Evolutionary conservation across 2,113 vertebrate genomes (phyloP), one percentile per base, ranked within the genome.

Genomic region (Ptychochromis oligacanthus): DNA sequence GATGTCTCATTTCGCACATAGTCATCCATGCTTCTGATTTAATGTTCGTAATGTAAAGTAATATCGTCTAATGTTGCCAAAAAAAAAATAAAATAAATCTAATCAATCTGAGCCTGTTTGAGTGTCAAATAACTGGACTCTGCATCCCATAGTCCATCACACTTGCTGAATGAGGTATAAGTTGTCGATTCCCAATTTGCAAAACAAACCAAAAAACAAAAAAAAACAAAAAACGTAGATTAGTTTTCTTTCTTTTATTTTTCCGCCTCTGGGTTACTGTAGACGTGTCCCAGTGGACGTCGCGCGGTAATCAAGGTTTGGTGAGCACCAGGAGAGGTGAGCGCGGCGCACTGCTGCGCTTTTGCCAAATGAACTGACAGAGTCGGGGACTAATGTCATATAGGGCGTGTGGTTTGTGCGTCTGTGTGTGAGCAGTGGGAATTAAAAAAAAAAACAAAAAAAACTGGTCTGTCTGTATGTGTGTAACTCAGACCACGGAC

Each of bases 1-100:
- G 74, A 84, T 2, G 92, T 94, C 58, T 93, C 91, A 60, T 95
- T 94, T 55, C 28, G 64, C 76, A 6, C 78, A 7, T 58, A 81
- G 7, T 80, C 52, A 46, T 92, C 93, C 93, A 94, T 94, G 24
- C 26, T 79, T 77, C 76, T 58, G 12, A 79, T 34, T 59, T 54
- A 49, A 38, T 22, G 17, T 34, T 60, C 18, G n/a, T 22, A 81
- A 49, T 5, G 13, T 70, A 24, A 78, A n/a, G 18, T 54, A 58
- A 24, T 43, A 17, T 6, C 2, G 18, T 55, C 24, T 31, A 40
- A 58, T 52, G 2, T 54, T 34, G n/a, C 11, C 9, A 1, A 52
- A 49, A n/a, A n/a, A n/a, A 49, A 49, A 12, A 49, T 18, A 5
- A 49, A 52, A 31, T 17, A 7, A 72, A 54, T 36, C 36, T 5